A percentile compares a stretch with the other conserved stretches of the same genome.
phyloP scores from a whole-genome alignment of 2,888 invertebrate genomes.

The Nebria salina region DNA sequence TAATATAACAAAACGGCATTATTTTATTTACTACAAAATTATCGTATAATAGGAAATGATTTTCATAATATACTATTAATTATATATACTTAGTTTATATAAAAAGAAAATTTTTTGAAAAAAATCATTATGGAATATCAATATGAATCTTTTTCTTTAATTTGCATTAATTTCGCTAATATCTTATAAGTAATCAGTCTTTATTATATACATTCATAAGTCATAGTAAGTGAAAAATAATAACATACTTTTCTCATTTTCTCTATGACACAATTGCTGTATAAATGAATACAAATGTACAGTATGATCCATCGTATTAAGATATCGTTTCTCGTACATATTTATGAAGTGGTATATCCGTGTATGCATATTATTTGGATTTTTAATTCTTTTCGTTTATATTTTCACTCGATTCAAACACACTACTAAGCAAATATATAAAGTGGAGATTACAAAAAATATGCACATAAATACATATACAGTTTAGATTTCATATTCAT shows the following conservation, averaged over 20 bases:
- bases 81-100: too few species aligned
- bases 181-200: not conserved
- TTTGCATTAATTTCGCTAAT: not conserved
- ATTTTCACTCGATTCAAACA: slow-evolving; percentile 1
- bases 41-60: too few species aligned
- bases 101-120: too few species aligned
- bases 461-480: not conserved
- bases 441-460: not conserved
- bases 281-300: not conserved
- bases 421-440: not conserved
- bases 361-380: not conserved
- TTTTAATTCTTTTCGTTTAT: not conserved
- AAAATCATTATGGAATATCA: too few species aligned
- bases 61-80: too few species aligned
- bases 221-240: not conserved
- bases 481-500: slow-evolving; percentile 1
- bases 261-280: not conserved
- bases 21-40: too few species aligned
- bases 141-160: too few species aligned
- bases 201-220: too few species aligned
- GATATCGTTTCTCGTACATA: not conserved
- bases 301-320: not conserved
- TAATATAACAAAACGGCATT: too few species aligned
- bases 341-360: not conserved
- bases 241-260: not conserved